phyloP scores from a whole-genome alignment of 1,140 invertebrate species.

The Chrysomallon squamiferum region DNA sequence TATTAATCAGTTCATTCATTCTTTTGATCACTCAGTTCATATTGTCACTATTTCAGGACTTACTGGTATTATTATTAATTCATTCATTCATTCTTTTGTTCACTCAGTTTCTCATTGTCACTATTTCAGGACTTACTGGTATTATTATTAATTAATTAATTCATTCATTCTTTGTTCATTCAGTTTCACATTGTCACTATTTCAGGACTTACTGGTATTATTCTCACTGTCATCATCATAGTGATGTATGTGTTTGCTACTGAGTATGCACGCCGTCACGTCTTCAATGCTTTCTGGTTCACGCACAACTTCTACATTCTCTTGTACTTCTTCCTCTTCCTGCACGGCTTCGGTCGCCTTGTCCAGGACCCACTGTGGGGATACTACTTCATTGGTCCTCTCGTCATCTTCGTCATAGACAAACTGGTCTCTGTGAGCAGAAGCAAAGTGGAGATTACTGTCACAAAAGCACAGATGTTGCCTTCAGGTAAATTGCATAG shows the following conservation, averaged over 20 bases:
- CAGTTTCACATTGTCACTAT: too few species aligned
- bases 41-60: conserved; percentile 78
- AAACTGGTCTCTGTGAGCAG: conserved; percentile 83
- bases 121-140: too few species aligned
- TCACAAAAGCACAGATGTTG: conserved; percentile 93
- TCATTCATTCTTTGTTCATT: too few species aligned
- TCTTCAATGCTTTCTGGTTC: conserved; percentile 79
- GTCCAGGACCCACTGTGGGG: conserved; percentile 83
- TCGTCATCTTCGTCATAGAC: conserved; percentile 86
- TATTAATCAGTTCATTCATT: too few species aligned
- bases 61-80: conserved; percentile 90
- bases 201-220: conserved; percentile 88
- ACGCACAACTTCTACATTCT: conserved; percentile 91
- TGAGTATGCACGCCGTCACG: conserved; percentile 87
- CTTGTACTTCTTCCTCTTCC: conserved; percentile 86
- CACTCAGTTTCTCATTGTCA: too few species aligned
- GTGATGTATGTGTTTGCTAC: conserved; percentile 98
- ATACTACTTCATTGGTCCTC: conserved; percentile 94
- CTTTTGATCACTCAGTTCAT: too few species aligned
- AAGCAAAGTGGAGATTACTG: conserved; percentile 81
- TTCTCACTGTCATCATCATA: conserved; percentile 91
- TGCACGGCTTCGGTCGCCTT: conserved; percentile 88
- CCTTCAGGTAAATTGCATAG: conserved; percentile 85
- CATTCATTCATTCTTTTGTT: too few species aligned
- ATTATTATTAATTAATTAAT: too few species aligned